Evolutionary conservation across 1,140 invertebrate species (phyloP), one percentile per base, ranked within the genome.

Genomic region (Papilio machaon): DNA sequence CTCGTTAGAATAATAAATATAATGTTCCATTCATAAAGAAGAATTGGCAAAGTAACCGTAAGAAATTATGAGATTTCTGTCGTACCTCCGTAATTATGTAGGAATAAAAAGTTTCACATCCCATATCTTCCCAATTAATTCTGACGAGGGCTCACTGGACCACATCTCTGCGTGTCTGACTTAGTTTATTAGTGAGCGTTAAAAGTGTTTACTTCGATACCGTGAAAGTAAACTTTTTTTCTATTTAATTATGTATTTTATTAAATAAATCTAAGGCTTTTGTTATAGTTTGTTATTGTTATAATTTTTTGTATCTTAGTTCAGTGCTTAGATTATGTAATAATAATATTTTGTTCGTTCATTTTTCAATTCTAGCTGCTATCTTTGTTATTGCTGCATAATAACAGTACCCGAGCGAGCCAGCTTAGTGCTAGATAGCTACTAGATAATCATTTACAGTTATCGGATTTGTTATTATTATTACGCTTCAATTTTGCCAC

Each of bases 101-200:
- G 9, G 23, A 30, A 70, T 70, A 76, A 76, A 76, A 76, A 54
- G 46, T 54, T 54, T 47, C 30, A 52, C 19, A 76, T 76, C 74
- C 74, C 74, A 52, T 76, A 76, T 76, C 74, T 76, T 76, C 74
- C 74, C 74, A 76, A 76, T 76, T 76, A 76, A 76, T 52, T 76
- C 74, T 49, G 49, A 23, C 19, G 23, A 76, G 74, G 6, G 74
- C 19, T 47, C 74, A 76, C 19, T 47, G 19, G 74, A 49, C 46
- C 74, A 76, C 46, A 11, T 76, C 47, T 47, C 73, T 76, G 74
- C 74, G 74, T 54, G 74, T 76, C 74, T n/a, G 74, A 76, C 23
- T 23, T 43, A 46, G 17, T 47, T 47, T 74, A 73, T 75, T 75
- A 19, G n/a, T 49, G 4, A 76, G 74, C 23, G 49, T 52, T 76